phyloP scores from a whole-genome alignment of 1,140 invertebrate genomes.

The Dufourea novaeangliae region DNA sequence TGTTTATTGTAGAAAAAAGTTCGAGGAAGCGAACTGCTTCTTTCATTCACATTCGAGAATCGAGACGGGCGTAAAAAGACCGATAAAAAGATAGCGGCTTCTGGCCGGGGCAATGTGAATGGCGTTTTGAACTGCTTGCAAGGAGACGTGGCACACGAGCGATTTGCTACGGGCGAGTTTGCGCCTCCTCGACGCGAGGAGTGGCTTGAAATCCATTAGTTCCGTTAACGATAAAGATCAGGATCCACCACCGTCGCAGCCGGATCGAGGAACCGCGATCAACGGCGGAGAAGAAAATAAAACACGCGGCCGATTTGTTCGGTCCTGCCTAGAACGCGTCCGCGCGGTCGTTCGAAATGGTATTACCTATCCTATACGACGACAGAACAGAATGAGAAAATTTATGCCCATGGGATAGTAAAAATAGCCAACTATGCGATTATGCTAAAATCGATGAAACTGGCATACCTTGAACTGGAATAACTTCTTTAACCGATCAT shows the following conservation, averaged over 20 bases:
- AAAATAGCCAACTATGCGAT: constrained; percentile 31
- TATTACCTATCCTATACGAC: neutral
- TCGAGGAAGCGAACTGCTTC: constrained; percentile 44
- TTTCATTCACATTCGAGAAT: constrained; percentile 42
- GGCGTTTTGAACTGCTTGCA: constrained; percentile 15
- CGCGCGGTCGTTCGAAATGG: neutral
- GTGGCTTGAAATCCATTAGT: constrained; percentile 68
- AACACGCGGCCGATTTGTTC: neutral
- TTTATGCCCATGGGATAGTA: constrained; percentile 15
- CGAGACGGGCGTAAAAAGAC: constrained; percentile 38
- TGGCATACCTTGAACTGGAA: constrained; percentile 33
- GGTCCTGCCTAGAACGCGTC: neutral
- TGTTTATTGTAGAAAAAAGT: constrained; percentile 22
- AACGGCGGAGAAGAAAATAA: constrained; percentile 28
- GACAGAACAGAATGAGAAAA: neutral
- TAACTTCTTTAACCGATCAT: constrained; percentile 39
- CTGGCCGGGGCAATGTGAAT: constrained; percentile 17
- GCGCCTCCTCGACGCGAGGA: constrained; percentile 33
- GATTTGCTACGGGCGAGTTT: constrained; percentile 56
- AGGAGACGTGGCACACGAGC: constrained; percentile 57
- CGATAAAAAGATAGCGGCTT: constrained; percentile 33
- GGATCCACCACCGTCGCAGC: constrained; percentile 50
- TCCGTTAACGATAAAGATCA: constrained; percentile 60
- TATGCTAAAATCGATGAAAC: constrained; percentile 29
- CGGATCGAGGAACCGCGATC: constrained; percentile 25